phyloP scores from a whole-genome alignment of 2,797 vertebrate species.

The Setipinna tenuifilis region DNA sequence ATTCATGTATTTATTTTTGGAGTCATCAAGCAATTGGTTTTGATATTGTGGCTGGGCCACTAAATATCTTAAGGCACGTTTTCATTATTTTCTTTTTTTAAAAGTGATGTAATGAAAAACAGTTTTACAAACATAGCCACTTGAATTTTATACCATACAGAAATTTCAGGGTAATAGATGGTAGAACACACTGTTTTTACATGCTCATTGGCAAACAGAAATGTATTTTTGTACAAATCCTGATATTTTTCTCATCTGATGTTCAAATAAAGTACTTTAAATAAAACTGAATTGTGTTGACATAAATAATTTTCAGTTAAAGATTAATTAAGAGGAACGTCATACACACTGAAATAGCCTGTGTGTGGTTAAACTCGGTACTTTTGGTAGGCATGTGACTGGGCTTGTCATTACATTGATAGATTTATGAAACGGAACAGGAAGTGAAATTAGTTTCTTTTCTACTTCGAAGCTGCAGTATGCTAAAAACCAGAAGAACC shows the following conservation, averaged over 20 bases:
- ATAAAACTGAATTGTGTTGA: neutral
- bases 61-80: constrained; percentile 47
- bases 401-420: neutral
- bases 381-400: neutral
- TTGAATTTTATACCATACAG: constrained; percentile 30
- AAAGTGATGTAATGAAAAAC: constrained; percentile 13
- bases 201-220: neutral
- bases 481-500: neutral
- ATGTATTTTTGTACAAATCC: constrained; percentile 23
- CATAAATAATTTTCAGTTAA: neutral
- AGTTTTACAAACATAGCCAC: constrained; percentile 1
- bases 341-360: too few relatives aligned
- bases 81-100: constrained; percentile 17
- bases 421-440: constrained; percentile 38
- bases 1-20: constrained; percentile 72
- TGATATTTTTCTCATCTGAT: constrained; percentile 4
- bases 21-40: constrained; percentile 31
- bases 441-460: constrained; percentile 32
- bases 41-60: constrained; percentile 77
- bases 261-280: constrained; percentile 12
- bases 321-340: neutral
- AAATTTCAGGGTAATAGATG: neutral
- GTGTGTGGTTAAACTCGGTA: neutral
- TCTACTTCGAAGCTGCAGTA: neutral
- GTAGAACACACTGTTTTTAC: constrained; percentile 3